Evolutionary conservation across 2,797 vertebrate species (phyloP).

Genomic region (Telmatherina bonti): DNA sequence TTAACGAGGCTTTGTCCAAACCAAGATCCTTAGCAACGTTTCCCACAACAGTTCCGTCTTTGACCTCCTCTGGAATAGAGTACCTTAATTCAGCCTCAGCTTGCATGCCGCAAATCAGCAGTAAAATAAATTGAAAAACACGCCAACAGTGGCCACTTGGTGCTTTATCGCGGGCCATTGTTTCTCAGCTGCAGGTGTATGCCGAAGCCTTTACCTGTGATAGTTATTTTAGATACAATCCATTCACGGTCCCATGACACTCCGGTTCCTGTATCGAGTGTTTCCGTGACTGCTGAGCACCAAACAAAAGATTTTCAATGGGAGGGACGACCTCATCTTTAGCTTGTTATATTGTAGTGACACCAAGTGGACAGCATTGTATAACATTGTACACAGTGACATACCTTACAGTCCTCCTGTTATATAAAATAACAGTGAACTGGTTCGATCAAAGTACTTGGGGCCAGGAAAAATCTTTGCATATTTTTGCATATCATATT

Average conservation of each 20-base stretch:
- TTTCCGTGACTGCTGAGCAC: background rate
- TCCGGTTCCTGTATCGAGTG: background rate
- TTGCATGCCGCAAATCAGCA: slow-evolving; percentile 37
- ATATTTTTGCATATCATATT: too few species aligned
- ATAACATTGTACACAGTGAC: background rate
- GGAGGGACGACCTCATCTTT: background rate
- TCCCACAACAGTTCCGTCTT: slow-evolving; percentile 82
- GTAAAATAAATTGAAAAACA: slow-evolving; percentile 34
- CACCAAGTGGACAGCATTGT: slow-evolving; percentile 57
- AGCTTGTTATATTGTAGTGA: slow-evolving; percentile 48
- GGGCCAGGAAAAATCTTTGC: too few species aligned
- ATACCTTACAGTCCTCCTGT: too few species aligned
- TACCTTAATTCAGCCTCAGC: slow-evolving; percentile 78
- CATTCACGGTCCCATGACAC: slow-evolving; percentile 17
- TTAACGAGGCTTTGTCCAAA: slow-evolving; percentile 75
- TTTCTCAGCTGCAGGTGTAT: background rate
- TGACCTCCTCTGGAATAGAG: slow-evolving; percentile 81
- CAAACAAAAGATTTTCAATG: slow-evolving; percentile 38
- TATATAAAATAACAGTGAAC: too few species aligned
- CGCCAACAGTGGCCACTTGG: slow-evolving; percentile 13
- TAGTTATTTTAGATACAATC: background rate
- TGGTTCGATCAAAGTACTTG: too few species aligned
- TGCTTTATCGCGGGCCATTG: slow-evolving; percentile 39
- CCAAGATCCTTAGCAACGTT: slow-evolving; percentile 85
- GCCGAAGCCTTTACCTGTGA: background rate